Conservation (phyloP, 2,113 vertebrate genomes). For the Thryonomys swinderianus region DNA sequence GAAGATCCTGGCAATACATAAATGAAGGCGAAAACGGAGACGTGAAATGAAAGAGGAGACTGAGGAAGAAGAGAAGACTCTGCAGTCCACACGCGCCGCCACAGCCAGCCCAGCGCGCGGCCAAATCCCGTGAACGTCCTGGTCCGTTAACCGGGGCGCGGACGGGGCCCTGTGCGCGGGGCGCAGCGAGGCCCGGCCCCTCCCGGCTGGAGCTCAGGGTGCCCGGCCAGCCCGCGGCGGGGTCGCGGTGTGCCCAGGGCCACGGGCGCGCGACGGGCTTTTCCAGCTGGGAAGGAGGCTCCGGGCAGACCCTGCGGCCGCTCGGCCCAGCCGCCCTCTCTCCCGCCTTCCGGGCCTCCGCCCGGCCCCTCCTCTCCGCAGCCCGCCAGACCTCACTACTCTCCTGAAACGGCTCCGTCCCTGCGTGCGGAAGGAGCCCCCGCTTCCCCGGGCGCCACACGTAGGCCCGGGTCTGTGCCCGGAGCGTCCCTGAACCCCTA, state of each 20-base stretch:
- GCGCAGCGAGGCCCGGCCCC: neutral
- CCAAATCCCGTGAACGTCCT: neutral
- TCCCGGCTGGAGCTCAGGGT: neutral
- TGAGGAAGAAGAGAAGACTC: neutral
- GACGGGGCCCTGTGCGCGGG: neutral
- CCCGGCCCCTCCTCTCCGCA: neutral
- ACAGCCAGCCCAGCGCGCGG: neutral
- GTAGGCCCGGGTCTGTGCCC: too few relatives aligned
- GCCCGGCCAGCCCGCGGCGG: neutral
- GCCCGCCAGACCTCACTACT: neutral
- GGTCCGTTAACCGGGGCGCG: neutral
- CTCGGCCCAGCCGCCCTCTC: rapidly evolving
- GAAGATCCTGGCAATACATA: neutral
- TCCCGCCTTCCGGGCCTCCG: neutral
- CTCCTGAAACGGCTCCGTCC: too few relatives aligned
- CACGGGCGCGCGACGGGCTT: too few relatives aligned
- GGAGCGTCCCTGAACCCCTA: too few relatives aligned
- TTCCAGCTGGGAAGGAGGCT: neutral
- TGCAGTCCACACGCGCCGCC: neutral
- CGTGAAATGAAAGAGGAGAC: neutral
- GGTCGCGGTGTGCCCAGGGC: too few relatives aligned
- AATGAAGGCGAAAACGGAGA: slow-evolving; percentile 28
- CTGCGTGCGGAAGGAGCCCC: too few relatives aligned
- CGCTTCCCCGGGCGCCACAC: too few relatives aligned
- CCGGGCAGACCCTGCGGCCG: neutral